These are phyloP conservation scores for Hemiscyllium ocellatum DNA, from an alignment of 2,113 vertebrate species.

Conservation along the genomic window DNA sequence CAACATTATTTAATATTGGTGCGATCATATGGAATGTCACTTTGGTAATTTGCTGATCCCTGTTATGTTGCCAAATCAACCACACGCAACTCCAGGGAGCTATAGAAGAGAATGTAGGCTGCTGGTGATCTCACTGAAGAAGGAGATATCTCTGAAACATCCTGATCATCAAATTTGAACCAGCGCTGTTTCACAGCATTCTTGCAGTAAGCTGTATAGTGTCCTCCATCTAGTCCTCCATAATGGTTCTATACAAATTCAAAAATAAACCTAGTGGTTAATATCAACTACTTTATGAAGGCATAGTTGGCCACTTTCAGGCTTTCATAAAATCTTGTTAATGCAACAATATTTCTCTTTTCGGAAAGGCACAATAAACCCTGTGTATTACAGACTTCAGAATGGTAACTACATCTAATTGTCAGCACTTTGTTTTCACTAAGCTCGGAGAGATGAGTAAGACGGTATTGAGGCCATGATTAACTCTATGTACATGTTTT, in stretches of 20 bases:
- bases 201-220: constrained; percentile 96
- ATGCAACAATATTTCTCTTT: neutral
- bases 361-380: neutral
- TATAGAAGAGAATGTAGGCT: constrained; percentile 96
- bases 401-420: too few species aligned
- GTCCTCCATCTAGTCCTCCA: constrained; percentile 86
- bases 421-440: too few species aligned
- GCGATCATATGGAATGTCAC: neutral
- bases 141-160: constrained; percentile 81
- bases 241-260: constrained; percentile 79
- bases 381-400: neutral
- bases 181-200: constrained; percentile 77
- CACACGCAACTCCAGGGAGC: constrained; percentile 65
- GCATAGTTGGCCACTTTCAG: neutral
- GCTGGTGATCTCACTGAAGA: constrained; percentile 88
- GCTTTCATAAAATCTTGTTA: neutral
- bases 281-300: neutral
- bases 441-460: too few species aligned
- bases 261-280: neutral
- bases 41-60: constrained; percentile 27
- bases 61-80: constrained; percentile 51
- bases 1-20: neutral
- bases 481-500: neutral
- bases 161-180: constrained; percentile 97
- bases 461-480: neutral